These are phyloP conservation scores for Cyanoderma ruficeps DNA, from an alignment of 2,113 vertebrate species.

Conservation along the genomic window DNA sequence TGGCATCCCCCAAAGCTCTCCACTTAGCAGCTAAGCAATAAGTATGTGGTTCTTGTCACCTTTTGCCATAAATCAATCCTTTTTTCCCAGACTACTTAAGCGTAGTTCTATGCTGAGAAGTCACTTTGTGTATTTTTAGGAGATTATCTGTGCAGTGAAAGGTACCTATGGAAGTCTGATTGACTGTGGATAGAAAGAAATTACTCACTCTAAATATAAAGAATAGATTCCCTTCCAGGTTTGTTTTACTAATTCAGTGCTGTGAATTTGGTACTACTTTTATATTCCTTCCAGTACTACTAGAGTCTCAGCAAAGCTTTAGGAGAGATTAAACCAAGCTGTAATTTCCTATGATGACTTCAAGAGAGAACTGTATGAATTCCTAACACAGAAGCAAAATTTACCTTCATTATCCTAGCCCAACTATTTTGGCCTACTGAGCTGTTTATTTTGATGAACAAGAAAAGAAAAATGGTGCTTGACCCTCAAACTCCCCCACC, in stretches of 20 bases:
- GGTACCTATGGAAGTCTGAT: neutral
- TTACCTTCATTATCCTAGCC: neutral
- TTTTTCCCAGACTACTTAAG: neutral
- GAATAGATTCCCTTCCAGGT: neutral
- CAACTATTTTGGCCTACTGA: neutral
- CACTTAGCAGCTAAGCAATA: constrained; percentile 21
- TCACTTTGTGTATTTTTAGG: neutral
- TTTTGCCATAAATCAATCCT: constrained; percentile 31
- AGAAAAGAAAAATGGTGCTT: neutral
- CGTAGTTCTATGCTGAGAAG: neutral
- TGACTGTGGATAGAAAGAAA: neutral
- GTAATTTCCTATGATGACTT: neutral
- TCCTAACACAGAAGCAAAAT: neutral
- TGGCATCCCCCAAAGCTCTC: constrained; percentile 17
- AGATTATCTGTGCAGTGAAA: neutral
- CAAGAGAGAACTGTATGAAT: neutral
- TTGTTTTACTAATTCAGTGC: neutral
- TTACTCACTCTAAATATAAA: neutral
- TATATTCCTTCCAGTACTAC: neutral
- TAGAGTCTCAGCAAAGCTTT: neutral
- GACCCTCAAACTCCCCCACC: neutral
- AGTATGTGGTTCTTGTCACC: neutral
- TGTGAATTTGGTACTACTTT: neutral
- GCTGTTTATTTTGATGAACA: neutral
- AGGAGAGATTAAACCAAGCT: neutral